A percentile compares a stretch with the other conserved stretches of the same genome.
phyloP scores from a whole-genome alignment of 2,113 vertebrate genomes.

The Protobothrops mucrosquamatus region DNA sequence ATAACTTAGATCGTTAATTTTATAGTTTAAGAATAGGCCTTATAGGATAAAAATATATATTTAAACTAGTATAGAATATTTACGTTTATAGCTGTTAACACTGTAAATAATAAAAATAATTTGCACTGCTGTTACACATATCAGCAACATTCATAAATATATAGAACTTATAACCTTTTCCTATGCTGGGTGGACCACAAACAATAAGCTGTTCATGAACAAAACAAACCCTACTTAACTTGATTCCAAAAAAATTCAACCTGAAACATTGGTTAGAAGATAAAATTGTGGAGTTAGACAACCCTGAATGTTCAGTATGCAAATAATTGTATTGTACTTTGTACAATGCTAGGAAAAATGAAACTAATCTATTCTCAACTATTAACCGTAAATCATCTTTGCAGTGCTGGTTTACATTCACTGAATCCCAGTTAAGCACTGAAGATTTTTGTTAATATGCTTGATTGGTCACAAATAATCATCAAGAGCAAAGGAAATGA shows the following conservation, averaged over 20 bases:
- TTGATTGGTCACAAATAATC: not conserved
- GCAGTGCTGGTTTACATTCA: not conserved
- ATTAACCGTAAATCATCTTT: not conserved
- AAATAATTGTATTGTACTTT: not conserved
- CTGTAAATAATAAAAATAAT: not conserved
- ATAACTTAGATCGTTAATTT: not conserved
- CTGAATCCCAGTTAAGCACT: not conserved
- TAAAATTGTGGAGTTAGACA: not conserved
- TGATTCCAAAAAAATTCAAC: not conserved
- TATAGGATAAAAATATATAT: not conserved
- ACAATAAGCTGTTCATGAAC: not conserved
- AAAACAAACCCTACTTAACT: not conserved
- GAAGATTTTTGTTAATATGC: not conserved
- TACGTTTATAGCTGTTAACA: not conserved
- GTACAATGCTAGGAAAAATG: not conserved
- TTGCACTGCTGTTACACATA: not conserved
- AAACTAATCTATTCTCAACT: not conserved
- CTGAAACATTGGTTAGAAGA: not conserved
- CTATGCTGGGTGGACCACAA: not conserved
- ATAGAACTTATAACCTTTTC: not conserved
- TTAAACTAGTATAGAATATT: not conserved
- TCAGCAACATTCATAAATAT: not conserved
- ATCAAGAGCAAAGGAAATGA: not conserved
- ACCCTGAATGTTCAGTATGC: not conserved
- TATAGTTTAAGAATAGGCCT: not conserved